These are phyloP conservation scores for Syngnathus typhle DNA, from an alignment of 2,113 vertebrate species.

Conservation along the genomic window DNA sequence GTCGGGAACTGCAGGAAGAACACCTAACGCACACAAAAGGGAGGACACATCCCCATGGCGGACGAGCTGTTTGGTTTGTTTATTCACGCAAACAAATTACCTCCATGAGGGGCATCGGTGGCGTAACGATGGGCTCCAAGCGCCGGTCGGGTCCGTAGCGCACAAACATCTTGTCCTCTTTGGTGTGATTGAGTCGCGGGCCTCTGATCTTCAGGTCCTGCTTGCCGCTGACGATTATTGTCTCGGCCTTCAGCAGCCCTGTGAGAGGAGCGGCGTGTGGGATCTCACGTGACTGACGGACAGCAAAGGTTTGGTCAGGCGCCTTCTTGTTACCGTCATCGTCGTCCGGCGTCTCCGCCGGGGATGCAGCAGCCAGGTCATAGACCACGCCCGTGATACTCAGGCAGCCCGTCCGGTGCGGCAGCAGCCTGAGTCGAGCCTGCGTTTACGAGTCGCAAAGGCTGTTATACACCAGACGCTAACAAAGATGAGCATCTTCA, in stretches of 20 bases:
- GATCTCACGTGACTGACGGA: no score
- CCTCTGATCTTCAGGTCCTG: conserved; percentile 95
- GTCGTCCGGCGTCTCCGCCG: conserved; percentile 68
- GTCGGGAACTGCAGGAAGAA: conserved; percentile 98
- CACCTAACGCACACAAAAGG: conserved; percentile 70
- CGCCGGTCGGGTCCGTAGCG: conserved; percentile 85
- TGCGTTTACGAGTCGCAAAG: conserved; percentile 49
- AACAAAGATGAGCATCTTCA: background rate
- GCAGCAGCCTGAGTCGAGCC: conserved; percentile 93
- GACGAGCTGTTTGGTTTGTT: background rate
- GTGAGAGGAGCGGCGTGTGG: background rate
- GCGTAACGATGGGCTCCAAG: conserved; percentile 85
- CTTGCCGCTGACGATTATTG: conserved; percentile 81
- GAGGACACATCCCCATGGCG: background rate
- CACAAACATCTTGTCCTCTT: conserved; percentile 93
- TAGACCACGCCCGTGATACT: conserved; percentile 90
- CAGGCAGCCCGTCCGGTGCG: conserved; percentile 88
- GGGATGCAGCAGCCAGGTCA: conserved; percentile 79
- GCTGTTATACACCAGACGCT: background rate
- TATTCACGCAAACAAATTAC: conserved; percentile 56
- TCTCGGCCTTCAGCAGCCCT: conserved; percentile 72
- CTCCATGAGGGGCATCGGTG: conserved; percentile 94
- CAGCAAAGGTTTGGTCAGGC: conserved; percentile 14
- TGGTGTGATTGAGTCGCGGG: conserved; percentile 89
- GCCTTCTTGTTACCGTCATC: conserved; percentile 38